Conservation (phyloP, 2,113 vertebrate genomes). For the Octodon degus region DNA sequence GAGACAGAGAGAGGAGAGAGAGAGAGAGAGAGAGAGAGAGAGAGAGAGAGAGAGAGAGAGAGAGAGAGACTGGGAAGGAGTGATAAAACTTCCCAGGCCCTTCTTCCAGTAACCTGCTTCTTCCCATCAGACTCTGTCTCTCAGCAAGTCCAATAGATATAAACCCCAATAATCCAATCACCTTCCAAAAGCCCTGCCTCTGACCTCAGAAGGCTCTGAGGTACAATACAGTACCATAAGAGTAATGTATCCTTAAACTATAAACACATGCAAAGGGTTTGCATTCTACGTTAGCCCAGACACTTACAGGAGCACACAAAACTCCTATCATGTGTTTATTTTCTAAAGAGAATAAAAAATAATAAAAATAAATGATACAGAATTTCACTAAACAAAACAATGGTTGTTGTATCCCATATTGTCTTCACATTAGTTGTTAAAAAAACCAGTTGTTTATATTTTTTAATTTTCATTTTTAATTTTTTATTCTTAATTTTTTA, state of each 20-base stretch:
- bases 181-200: not conserved
- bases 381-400: too few species aligned
- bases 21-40: not conserved
- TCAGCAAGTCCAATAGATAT: not conserved
- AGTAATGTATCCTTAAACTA: not conserved
- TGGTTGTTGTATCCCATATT: too few species aligned
- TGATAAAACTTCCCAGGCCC: not conserved
- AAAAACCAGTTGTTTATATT: too few species aligned
- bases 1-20: too few species aligned
- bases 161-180: not conserved
- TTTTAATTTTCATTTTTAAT: too few species aligned
- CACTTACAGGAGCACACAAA: not conserved
- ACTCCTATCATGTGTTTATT: not conserved
- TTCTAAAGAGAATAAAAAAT: too few species aligned
- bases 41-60: too few species aligned
- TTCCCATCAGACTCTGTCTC: not conserved
- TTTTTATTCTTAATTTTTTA: too few species aligned
- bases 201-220: not conserved
- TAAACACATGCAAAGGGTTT: not conserved
- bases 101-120: not conserved
- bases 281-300: not conserved
- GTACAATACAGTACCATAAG: not conserved
- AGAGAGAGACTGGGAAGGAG: not conserved
- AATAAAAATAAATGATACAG: too few species aligned
- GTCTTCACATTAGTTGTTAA: too few species aligned